Evolutionary conservation across 2,797 vertebrate species (phyloP).

Genomic region (Xerus rutilus): DNA sequence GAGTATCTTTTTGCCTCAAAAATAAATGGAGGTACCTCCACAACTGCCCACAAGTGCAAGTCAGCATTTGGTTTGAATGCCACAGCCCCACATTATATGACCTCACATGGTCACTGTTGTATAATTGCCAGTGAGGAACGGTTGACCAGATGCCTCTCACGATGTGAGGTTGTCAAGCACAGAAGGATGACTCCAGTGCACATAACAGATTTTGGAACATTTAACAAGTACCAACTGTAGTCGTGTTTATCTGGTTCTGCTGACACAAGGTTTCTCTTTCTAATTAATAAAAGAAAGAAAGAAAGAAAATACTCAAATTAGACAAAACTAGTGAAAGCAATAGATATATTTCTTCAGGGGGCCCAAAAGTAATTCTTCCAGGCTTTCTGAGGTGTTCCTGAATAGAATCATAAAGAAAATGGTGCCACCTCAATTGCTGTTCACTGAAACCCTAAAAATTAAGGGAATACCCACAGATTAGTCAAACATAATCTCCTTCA

Average conservation of each 20-base stretch:
- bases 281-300: constrained; percentile 41
- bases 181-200: constrained; percentile 16
- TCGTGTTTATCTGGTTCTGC: constrained; percentile 46
- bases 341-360: neutral
- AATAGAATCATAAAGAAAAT: neutral
- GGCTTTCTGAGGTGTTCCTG: neutral
- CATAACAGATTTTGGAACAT: constrained; percentile 64
- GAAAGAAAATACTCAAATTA: neutral
- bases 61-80: constrained; percentile 4
- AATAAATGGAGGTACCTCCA: neutral
- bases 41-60: neutral
- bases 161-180: constrained; percentile 34
- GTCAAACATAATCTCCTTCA: neutral
- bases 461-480: neutral
- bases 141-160: constrained; percentile 62
- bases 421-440: neutral
- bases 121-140: neutral
- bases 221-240: constrained; percentile 42
- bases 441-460: neutral
- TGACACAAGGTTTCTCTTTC: constrained; percentile 44
- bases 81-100: neutral
- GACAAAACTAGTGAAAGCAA: neutral
- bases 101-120: neutral
- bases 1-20: constrained; percentile 9
- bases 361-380: neutral